Conservation (phyloP, 2,797 vertebrate species). For the Pantherophis alleghaniensis region DNA sequence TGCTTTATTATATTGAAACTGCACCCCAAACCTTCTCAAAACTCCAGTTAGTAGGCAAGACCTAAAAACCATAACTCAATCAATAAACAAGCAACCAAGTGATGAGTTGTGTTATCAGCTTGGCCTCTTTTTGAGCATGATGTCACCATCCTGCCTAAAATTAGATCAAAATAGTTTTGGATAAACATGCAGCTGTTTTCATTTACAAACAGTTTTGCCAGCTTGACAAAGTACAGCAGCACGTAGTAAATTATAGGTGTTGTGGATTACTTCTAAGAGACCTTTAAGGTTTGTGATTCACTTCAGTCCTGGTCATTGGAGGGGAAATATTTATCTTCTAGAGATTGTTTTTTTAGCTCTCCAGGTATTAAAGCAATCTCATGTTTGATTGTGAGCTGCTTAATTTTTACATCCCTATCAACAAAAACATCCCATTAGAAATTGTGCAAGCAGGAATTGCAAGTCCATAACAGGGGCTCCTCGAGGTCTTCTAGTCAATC, state of each 20-base stretch:
- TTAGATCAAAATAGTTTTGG: background rate
- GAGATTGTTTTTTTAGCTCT: background rate
- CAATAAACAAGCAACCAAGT: background rate
- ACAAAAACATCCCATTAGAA: background rate
- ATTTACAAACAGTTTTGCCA: background rate
- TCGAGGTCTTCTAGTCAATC: too few relatives aligned
- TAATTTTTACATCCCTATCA: background rate
- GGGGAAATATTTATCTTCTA: background rate
- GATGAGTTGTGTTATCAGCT: background rate
- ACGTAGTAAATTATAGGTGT: background rate
- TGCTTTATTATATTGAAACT: background rate
- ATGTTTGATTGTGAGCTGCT: background rate
- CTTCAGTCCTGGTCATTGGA: constrained; percentile 16
- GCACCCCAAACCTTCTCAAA: background rate
- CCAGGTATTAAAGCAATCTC: background rate
- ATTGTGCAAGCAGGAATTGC: background rate
- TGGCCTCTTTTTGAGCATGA: background rate
- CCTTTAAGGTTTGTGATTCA: background rate
- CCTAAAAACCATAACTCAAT: background rate
- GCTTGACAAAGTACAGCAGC: background rate
- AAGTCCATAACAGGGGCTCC: background rate
- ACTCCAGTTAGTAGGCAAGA: background rate
- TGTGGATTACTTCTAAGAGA: background rate
- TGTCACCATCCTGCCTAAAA: background rate
- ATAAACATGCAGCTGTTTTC: background rate